Base-by-base conservation (phyloP, 2,113 vertebrate genomes). In the Orcinus orca region DNA sequence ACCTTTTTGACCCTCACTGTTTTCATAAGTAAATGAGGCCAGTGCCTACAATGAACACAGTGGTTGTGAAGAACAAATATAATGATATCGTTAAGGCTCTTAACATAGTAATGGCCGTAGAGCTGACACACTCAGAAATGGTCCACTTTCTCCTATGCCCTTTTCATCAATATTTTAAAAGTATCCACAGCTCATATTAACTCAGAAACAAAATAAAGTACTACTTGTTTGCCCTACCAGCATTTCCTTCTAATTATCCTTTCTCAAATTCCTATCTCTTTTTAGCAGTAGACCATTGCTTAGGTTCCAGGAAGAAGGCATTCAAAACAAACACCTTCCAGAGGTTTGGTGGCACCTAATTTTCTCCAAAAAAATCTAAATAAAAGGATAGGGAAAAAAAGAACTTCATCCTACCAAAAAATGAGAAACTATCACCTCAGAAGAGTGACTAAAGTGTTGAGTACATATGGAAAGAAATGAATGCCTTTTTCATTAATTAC, bases 231-330 rank as follows among this genome's bases (percentile, higher is more conserved):
- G 21, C 36, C 70, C 21, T 81, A 87, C 8, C 8, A 88, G 44
- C 36, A 96, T 82, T 86, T 90, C 58, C 23, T 96, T 84, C 62
- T 67, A 65, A n/a, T 65, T 96, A 41, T 62, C 29, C 47, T 86
- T 96, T 92, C 38, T 97, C 62, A 84, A 80, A 88, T 67, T 53
- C 38, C 76, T 88, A 26, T 60, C 76, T 93, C 50, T 47, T 81
- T 70, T 90, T 85, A 93, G 47, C 58, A 77, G 20, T 93, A 77
- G 50, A 71, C 8, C 26, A 83, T 4, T 87, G 62, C 36, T 93
- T 83, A 92, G 38, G 33, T 93, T 92, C 41, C 31, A 94, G 31
- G 8, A 80, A 80, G n/a, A 95, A 68, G 29, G 36, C 6, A 65
- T 85, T 95, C 58, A 81, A 90, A 93, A 88, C 38, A 60, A 87